A percentile compares a stretch with the other conserved stretches of the same genome.
These are phyloP conservation scores for Neosilurus mollespiculum DNA, from an alignment of 2,797 vertebrate genomes.

Conservation along the genomic window DNA sequence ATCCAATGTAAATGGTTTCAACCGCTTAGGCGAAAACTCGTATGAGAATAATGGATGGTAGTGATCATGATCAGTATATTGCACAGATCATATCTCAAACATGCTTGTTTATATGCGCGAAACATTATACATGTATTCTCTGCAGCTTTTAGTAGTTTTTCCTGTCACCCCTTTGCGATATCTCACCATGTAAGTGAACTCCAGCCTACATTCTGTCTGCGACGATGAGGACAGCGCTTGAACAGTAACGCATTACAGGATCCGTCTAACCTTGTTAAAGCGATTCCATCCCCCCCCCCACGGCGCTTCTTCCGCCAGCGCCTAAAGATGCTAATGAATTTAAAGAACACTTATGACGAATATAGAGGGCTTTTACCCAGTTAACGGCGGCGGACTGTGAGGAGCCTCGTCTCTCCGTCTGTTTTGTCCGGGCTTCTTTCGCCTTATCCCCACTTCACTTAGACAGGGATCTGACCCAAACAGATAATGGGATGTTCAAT, in stretches of 20 bases:
- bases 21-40: not conserved
- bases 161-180: slow-evolving; percentile 10
- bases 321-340: slow-evolving; percentile 84
- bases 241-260: slow-evolving; percentile 77
- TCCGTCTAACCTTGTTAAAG: slow-evolving; percentile 78
- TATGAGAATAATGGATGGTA: not conserved
- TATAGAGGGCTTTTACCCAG: slow-evolving; percentile 83
- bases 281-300: slow-evolving; percentile 71
- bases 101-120: slow-evolving; percentile 3
- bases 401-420: slow-evolving; percentile 76
- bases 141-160: slow-evolving; percentile 15
- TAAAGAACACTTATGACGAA: slow-evolving; percentile 86
- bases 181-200: slow-evolving; percentile 27
- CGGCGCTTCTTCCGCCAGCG: slow-evolving; percentile 76
- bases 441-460: slow-evolving; percentile 62
- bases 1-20: not conserved
- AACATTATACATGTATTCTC: not conserved
- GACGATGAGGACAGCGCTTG: slow-evolving; percentile 71
- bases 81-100: not conserved
- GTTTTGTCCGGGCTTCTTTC: slow-evolving; percentile 68
- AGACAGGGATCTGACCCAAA: slow-evolving; percentile 71
- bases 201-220: slow-evolving; percentile 62
- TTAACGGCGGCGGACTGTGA: slow-evolving; percentile 78
- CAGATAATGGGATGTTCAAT: slow-evolving; percentile 87
- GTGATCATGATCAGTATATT: not conserved